Percentiles rank a stretch among this genome's conserved stretches.
phyloP scores from a whole-genome alignment of 1,140 invertebrate species.

The Bombus terrestris region DNA sequence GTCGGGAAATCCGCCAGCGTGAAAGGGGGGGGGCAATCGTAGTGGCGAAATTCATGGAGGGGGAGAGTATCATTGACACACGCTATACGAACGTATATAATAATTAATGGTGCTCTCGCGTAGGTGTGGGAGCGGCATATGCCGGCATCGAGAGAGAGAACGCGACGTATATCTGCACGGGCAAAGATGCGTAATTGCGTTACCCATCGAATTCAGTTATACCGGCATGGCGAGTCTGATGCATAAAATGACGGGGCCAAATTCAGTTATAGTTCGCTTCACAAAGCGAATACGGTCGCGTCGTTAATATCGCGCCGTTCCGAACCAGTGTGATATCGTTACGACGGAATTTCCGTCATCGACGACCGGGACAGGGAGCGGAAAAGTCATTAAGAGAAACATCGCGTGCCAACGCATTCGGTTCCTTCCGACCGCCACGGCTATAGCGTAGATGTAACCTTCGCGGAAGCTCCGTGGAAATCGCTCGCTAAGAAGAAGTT shows the following conservation, averaged over 20 bases:
- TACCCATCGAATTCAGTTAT: conserved; percentile 73
- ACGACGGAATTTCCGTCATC: conserved; percentile 65
- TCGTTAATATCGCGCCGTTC: conserved; percentile 70
- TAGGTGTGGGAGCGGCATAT: conserved; percentile 57
- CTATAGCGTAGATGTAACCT: neutral
- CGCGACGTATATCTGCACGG: conserved; percentile 65
- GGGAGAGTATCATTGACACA: conserved; percentile 61
- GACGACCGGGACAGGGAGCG: neutral
- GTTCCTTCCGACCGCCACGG: neutral
- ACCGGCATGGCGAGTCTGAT: conserved; percentile 72
- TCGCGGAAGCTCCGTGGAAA: neutral
- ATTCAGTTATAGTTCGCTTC: conserved; percentile 73
- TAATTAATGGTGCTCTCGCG: conserved; percentile 65
- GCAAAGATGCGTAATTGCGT: conserved; percentile 73
- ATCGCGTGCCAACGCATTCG: neutral
- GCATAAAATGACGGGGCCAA: conserved; percentile 73
- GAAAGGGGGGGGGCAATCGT: neutral
- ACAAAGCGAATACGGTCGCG: conserved; percentile 71
- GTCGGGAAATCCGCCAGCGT: neutral
- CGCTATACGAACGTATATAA: conserved; percentile 59
- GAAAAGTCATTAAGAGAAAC: conserved; percentile 54
- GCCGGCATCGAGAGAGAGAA: conserved; percentile 12
- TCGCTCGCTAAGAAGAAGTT: neutral
- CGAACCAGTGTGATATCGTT: conserved; percentile 69
- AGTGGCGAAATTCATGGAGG: neutral